phyloP scores from a whole-genome alignment of 2,797 vertebrate genomes.

The Neomorphus geoffroyi region DNA sequence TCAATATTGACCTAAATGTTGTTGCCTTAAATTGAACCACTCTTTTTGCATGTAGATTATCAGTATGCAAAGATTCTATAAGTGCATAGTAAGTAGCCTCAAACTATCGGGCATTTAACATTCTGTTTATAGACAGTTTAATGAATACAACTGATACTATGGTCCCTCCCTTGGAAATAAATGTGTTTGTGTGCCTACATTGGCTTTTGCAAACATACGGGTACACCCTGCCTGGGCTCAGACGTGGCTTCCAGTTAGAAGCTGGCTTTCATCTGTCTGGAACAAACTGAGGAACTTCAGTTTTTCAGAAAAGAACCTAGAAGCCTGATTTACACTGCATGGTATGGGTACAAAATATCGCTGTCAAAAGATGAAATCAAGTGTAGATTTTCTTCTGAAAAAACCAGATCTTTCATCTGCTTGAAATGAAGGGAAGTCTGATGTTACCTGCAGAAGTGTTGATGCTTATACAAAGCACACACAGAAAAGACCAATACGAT shows the following conservation, averaged over 20 bases:
- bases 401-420: fast-evolving
- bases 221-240: neutral
- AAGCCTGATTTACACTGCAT: neutral
- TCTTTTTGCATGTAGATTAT: neutral
- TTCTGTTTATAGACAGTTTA: neutral
- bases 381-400: neutral
- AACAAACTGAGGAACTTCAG: neutral
- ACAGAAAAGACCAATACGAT: neutral
- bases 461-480: neutral
- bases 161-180: neutral
- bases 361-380: neutral
- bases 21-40: neutral
- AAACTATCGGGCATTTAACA: neutral
- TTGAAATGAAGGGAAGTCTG: neutral
- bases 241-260: neutral
- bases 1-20: neutral
- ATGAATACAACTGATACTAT: neutral
- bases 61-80: neutral
- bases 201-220: neutral
- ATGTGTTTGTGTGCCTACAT: neutral
- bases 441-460: neutral
- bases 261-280: neutral
- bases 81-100: neutral
- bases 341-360: neutral
- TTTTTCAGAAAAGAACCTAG: neutral